phyloP scores from a whole-genome alignment of 2,113 vertebrate genomes.

The Athene noctua region DNA sequence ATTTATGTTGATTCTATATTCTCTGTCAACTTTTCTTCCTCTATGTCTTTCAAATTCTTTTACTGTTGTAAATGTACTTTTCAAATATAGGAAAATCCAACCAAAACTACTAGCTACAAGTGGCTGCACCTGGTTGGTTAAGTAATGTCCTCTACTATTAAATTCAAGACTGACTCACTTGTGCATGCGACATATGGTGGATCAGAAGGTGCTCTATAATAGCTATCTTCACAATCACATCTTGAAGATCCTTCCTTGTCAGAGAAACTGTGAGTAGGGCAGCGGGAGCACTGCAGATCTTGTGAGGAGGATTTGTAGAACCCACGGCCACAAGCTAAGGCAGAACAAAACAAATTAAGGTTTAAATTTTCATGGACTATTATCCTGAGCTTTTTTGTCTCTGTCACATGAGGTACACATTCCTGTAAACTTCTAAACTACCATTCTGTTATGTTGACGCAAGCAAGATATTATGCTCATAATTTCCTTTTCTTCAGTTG shows the following conservation, averaged over 20 bases:
- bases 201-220: constrained; percentile 91
- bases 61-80: constrained; percentile 8
- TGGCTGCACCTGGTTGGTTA: constrained; percentile 38
- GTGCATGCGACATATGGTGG: constrained; percentile 93
- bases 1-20: neutral
- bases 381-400: neutral
- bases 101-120: constrained; percentile 2
- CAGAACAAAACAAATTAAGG: constrained; percentile 34
- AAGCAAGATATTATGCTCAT: neutral
- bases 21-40: neutral
- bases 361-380: neutral
- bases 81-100: neutral
- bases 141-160: constrained; percentile 43
- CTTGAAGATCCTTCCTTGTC: constrained; percentile 93
- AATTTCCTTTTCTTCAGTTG: neutral
- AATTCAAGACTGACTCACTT: constrained; percentile 81
- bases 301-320: constrained; percentile 99
- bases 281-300: constrained; percentile 96
- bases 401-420: neutral
- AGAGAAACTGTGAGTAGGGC: constrained; percentile 93
- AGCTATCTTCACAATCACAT: constrained; percentile 96
- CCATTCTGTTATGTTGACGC: neutral
- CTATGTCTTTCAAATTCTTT: constrained; percentile 15
- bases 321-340: constrained; percentile 90
- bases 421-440: neutral